Evolutionary conservation across 2,797 vertebrate genomes (phyloP), one percentile per base, ranked within the genome.

Genomic region (Pogonophryne albipinna): DNA sequence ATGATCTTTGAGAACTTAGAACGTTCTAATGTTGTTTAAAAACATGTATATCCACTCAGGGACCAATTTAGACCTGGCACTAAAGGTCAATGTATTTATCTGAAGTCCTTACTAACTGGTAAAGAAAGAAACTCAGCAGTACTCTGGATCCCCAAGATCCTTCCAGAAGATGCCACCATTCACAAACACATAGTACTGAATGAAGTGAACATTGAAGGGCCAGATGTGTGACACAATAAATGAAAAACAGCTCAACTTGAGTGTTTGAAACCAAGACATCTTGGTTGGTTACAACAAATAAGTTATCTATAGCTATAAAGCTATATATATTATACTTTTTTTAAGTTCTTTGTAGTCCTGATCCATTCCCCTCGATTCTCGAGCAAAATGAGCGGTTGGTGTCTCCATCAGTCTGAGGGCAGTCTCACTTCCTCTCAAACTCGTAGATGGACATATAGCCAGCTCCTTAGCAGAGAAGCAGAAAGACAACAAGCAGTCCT

Each of bases 281-380:
- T 78, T 49, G 27, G 55, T 78, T 53, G 50, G 44, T 74, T 38
- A 44, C 51, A 71, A 65, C 66, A 69, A 66, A 79, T 52, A 52
- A 20, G 16, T 17, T 41, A 41, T 19, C 41, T 15, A 66, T 55
- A 55, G 50, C 50, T 11, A 27, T 23, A 44, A 20, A 66, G 19
- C 34, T 19, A 34, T 9, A 19, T 38, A 34, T 50, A 34, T 63
- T 10, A 16, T 34, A 20, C 15, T 17, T 64, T 47, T 51, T 41
- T 59, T 5, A 74, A 87, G 81, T 87, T 41, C 1, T 91, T 60
- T 61, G 31, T 14, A 66, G 74, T 69, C 20, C 50, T 70, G 87
- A 89, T 89, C 85, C 88, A 87, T 89, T 84, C n/a, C 6, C 27
- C 51, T 20, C 19, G 64, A 60, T 46, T 42, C 67, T 78, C 27